These are phyloP conservation scores for Diaperis boleti DNA, from an alignment of 2,888 invertebrate species.

Conservation along the genomic window DNA sequence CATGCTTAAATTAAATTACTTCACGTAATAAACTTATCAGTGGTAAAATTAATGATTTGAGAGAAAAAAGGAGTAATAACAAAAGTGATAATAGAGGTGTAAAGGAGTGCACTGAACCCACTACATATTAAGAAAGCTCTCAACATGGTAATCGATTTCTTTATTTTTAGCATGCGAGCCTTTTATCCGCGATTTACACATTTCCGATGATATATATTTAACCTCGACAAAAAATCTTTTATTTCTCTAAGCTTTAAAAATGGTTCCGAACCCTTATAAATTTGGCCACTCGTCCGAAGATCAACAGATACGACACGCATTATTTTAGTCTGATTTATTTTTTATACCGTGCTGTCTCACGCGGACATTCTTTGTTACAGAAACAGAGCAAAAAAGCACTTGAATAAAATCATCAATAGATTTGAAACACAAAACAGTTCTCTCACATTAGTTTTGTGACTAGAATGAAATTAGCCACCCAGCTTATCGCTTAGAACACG, in stretches of 20 bases:
- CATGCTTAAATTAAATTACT: slow-evolving; percentile 33
- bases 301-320: slow-evolving; percentile 58
- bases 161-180: not conserved
- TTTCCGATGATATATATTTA: slow-evolving; percentile 34
- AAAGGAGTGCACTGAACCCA: not conserved
- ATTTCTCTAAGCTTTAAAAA: slow-evolving; percentile 51
- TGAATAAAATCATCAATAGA: not conserved
- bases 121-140: not conserved
- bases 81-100: slow-evolving; percentile 2
- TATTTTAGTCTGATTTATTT: slow-evolving; percentile 57
- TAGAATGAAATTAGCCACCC: not conserved
- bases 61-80: slow-evolving; percentile 6
- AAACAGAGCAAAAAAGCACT: not conserved
- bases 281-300: slow-evolving; percentile 49
- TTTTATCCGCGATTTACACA: slow-evolving; percentile 8
- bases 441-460: not conserved
- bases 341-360: slow-evolving; percentile 38
- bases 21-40: slow-evolving; percentile 23
- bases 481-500: not conserved
- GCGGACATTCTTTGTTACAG: not conserved
- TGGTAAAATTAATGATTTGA: slow-evolving; percentile 20
- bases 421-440: not conserved
- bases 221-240: slow-evolving; percentile 46
- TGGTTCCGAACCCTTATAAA: slow-evolving; percentile 48
- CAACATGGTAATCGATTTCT: not conserved